Evolutionary conservation across 1,140 invertebrate species (phyloP).

Genomic region (Epicauta chinensis): DNA sequence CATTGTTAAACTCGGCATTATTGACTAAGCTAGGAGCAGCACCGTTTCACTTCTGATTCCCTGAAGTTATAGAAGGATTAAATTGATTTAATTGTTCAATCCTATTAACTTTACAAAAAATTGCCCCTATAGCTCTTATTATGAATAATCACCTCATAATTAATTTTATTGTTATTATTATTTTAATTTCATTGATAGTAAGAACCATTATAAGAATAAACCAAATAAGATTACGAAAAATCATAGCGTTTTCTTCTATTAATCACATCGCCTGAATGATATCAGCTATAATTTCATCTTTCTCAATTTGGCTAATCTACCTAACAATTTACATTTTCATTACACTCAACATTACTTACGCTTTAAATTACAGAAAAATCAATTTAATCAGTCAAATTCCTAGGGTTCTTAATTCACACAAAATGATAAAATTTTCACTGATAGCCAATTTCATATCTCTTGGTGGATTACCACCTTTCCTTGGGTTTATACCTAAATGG

Average conservation of each 20-base stretch:
- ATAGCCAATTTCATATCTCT: conserved; percentile 47
- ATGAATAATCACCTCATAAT: conserved; percentile 25
- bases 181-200: conserved; percentile 38
- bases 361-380: conserved; percentile 43
- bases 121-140: conserved; percentile 44
- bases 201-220: conserved; percentile 42
- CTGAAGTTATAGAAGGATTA: conserved; percentile 44
- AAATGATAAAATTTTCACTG: conserved; percentile 42
- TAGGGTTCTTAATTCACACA: conserved; percentile 37
- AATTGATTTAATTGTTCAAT: conserved; percentile 43
- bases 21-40: conserved; percentile 45
- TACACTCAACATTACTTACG: conserved; percentile 34
- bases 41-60: conserved; percentile 48
- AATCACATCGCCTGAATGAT: conserved; percentile 50
- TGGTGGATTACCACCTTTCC: conserved; percentile 48
- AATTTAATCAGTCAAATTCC: conserved; percentile 45
- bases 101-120: conserved; percentile 50
- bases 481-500: conserved; percentile 51
- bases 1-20: conserved; percentile 36
- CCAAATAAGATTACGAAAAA: conserved; percentile 46
- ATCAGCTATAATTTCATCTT: conserved; percentile 36
- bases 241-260: conserved; percentile 49
- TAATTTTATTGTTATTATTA: conserved; percentile 40
- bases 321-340: too few relatives aligned
- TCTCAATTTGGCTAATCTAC: conserved; percentile 1